Evolutionary conservation across 2,797 vertebrate species (phyloP), one percentile per base, ranked within the genome.

Genomic region (Moxostoma hubbsi): DNA sequence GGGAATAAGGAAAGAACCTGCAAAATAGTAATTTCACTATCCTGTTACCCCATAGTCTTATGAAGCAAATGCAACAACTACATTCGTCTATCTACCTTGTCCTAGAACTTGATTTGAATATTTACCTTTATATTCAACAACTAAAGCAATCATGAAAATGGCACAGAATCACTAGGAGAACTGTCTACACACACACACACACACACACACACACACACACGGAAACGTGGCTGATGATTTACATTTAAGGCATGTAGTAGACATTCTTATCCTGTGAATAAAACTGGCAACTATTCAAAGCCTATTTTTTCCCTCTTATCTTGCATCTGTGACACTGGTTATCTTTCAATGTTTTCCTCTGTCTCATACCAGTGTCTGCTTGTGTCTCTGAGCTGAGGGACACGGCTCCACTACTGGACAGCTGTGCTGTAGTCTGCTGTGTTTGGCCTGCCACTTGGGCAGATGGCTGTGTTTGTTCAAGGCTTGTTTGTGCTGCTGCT

Each of bases 381-480:
- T 90, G 89, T n/a, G 73, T 73, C 6, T 91, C 91, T 0, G 75
- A 55, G 85, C 10, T 49, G 47, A 62, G 86, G 15, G 86, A 63
- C 9, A 49, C 68, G 16, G 75, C 16, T 4, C 50, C 82, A 80
- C 58, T 88, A 73, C 9, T 79, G 81, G 82, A 82, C 83, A 88
- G 85, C 78, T 93, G 94, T 86, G 90, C 87, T 82, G 76, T 90
- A 90, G 43, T 90, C 69, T 45, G 84, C n/a, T 61, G 54, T n/a
- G 24, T 81, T 1, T 93, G 92, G 0, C 36, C 36, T 36, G 58
- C 64, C 9, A 90, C 85, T 81, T 92, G 90, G 51, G 66, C 49
- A 16, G 64, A 61, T 18, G 74, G 18, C 9, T 15, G 69, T 8
- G 51, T 50, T n/a, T 64, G 68, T 51, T 77, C 77, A 46, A 53